Conservation (phyloP, 2,888 invertebrate genomes). For the Lucinisca nassula region DNA sequence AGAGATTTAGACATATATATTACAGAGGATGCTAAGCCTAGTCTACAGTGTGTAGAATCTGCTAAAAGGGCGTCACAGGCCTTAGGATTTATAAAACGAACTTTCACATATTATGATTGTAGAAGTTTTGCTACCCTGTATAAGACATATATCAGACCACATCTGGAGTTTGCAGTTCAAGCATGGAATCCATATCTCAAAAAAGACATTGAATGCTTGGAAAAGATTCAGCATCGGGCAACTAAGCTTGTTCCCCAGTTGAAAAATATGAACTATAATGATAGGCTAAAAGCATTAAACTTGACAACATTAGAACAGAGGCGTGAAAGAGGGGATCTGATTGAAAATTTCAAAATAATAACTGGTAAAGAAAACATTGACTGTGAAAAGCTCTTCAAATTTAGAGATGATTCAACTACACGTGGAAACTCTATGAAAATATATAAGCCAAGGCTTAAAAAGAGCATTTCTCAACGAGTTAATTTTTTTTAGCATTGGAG, state of each 20-base stretch:
- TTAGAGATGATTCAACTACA: no score
- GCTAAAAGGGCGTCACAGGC: background rate
- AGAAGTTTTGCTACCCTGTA: background rate
- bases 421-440: no score
- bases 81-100: background rate
- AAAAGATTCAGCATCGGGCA: background rate
- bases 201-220: no score
- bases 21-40: background rate
- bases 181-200: slow-evolving; percentile 10
- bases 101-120: background rate
- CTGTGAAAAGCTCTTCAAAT: no score
- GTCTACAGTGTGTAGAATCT: background rate
- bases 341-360: background rate
- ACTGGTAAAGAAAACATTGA: no score
- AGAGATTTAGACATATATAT: background rate
- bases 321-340: background rate
- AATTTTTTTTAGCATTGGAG: no score
- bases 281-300: background rate
- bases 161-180: background rate
- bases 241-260: background rate
- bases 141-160: background rate
- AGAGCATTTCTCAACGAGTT: no score
- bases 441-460: no score
- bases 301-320: background rate
- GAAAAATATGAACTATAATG: no score